A percentile compares a stretch with the other conserved stretches of the same genome.
Evolutionary conservation across 2,888 invertebrate species (phyloP).

Genomic region (Eumerus sabulonum): DNA sequence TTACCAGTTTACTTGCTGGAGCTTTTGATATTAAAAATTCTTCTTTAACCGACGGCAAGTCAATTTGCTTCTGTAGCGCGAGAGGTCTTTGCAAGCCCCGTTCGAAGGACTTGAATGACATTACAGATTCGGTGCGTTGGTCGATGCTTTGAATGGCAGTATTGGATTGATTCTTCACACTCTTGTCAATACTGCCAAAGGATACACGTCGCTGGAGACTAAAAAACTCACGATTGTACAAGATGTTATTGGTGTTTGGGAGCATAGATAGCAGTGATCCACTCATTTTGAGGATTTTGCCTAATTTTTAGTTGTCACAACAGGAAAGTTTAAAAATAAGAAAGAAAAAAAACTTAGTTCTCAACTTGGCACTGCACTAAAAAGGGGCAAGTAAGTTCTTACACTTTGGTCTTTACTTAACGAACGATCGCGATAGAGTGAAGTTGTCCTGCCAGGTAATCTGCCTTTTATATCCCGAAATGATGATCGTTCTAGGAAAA

Average conservation of each 20-base stretch:
- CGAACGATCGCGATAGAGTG: background rate
- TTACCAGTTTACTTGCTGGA: background rate
- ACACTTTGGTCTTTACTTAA: background rate
- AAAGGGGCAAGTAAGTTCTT: background rate
- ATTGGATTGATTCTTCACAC: constrained; percentile 48
- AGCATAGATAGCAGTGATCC: constrained; percentile 29
- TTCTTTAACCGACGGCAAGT: background rate
- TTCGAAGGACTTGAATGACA: background rate
- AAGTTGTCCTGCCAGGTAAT: background rate
- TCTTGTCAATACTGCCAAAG: constrained; percentile 25
- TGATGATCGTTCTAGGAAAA: background rate
- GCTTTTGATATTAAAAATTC: background rate
- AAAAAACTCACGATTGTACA: constrained; percentile 3
- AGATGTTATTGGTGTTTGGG: constrained; percentile 5
- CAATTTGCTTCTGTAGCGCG: background rate
- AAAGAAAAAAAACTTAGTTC: too few relatives aligned
- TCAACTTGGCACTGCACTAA: too few relatives aligned
- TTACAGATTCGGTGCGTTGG: constrained; percentile 1
- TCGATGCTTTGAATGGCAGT: constrained; percentile 18
- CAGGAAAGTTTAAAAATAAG: too few relatives aligned
- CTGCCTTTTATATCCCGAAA: constrained; percentile 7
- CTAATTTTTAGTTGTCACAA: too few relatives aligned
- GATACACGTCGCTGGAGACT: background rate
- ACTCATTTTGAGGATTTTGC: constrained; percentile 37
- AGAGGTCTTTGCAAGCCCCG: background rate